phyloP scores from a whole-genome alignment of 2,113 vertebrate species.

The Ammodytes dubius region DNA sequence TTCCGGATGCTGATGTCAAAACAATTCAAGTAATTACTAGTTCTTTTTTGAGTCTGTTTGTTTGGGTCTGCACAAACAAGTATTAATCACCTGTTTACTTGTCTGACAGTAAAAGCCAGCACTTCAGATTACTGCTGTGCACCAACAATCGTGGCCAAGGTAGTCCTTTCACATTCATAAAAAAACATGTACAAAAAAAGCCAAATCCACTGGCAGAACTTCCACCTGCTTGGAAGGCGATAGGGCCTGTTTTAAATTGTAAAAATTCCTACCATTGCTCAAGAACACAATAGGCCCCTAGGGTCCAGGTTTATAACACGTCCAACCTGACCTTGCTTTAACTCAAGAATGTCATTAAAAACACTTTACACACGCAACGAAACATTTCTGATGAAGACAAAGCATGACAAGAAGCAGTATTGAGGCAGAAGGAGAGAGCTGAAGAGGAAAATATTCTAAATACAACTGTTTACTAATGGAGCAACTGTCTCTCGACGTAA shows the following conservation, averaged over 20 bases:
- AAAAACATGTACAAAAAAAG: constrained; percentile 53
- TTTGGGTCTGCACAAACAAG: constrained; percentile 48
- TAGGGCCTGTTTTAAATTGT: constrained; percentile 60
- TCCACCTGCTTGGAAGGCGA: constrained; percentile 55
- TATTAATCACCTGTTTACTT: constrained; percentile 55
- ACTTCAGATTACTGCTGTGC: constrained; percentile 46
- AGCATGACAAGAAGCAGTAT: not conserved
- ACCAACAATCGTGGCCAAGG: constrained; percentile 34
- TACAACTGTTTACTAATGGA: not conserved
- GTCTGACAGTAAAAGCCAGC: constrained; percentile 43
- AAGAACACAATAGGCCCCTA: constrained; percentile 29
- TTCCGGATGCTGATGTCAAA: constrained; percentile 15
- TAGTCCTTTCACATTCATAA: constrained; percentile 38
- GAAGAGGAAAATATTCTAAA: not conserved
- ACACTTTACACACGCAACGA: constrained; percentile 5
- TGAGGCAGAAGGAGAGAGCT: not conserved
- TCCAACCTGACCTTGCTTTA: constrained; percentile 39
- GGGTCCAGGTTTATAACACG: constrained; percentile 44
- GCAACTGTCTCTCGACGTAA: too few species aligned
- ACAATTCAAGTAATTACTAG: not conserved
- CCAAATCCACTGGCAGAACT: constrained; percentile 41
- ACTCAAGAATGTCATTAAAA: constrained; percentile 47
- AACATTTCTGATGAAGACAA: constrained; percentile 15
- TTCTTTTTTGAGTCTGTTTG: not conserved
- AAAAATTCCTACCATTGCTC: constrained; percentile 71